These are phyloP conservation scores for Florisuga fusca DNA, from an alignment of 2,797 vertebrate species.

Conservation along the genomic window DNA sequence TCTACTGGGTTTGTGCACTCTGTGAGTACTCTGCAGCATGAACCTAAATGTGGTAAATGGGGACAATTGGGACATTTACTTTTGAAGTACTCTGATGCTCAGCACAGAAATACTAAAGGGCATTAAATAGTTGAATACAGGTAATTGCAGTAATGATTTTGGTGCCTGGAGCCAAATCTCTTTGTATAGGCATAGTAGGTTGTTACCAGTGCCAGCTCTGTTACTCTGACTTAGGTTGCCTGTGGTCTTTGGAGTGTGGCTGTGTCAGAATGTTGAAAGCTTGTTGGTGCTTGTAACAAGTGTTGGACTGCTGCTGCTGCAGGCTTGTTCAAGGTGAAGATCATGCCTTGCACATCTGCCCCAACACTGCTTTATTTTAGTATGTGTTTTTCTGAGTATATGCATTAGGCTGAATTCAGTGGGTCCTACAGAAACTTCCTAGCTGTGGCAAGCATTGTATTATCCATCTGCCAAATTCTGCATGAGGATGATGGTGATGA, in stretches of 20 bases:
- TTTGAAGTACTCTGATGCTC: not conserved
- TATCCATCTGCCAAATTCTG: not conserved
- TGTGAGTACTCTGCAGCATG: not conserved
- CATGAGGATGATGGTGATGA: not conserved
- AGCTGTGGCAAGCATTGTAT: not conserved
- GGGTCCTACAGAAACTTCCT: not conserved
- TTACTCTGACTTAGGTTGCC: not conserved
- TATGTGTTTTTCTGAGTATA: fast-evolving
- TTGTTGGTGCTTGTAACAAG: not conserved
- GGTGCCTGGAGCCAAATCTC: not conserved
- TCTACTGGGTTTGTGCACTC: not conserved
- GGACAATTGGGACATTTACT: not conserved
- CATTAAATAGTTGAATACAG: not conserved
- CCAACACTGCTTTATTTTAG: not conserved
- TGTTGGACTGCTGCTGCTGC: not conserved
- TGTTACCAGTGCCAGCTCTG: not conserved
- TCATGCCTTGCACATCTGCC: not conserved
- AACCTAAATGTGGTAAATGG: not conserved
- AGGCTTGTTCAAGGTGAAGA: not conserved
- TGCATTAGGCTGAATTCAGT: not conserved
- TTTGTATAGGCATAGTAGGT: not conserved
- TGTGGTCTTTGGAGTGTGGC: not conserved
- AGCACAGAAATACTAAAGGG: not conserved
- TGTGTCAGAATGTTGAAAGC: not conserved
- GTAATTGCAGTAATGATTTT: not conserved